Conservation (phyloP, 2,888 invertebrate genomes). For the Hanleya hanleyi region DNA sequence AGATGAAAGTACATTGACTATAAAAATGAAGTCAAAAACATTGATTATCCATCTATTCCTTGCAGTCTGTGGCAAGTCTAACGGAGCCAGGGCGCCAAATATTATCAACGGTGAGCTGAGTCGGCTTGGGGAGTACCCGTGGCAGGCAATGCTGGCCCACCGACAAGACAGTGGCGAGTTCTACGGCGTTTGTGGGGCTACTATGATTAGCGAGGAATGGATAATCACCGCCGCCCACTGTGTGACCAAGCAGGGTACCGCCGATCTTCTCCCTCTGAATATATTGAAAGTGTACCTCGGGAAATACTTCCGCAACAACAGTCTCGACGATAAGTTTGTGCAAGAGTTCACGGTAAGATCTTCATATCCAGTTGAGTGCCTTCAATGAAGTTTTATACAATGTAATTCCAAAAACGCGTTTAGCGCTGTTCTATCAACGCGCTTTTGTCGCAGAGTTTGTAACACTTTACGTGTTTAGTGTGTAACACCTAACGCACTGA, state of each 20-base stretch:
- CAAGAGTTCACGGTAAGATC: neutral
- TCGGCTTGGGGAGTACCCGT: neutral
- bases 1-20: too few species aligned
- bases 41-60: too few species aligned
- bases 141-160: neutral
- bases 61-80: neutral
- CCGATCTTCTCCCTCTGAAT: neutral
- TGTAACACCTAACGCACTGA: too few species aligned
- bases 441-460: too few species aligned
- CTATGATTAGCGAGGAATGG: slow-evolving; percentile 1
- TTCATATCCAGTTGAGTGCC: too few species aligned
- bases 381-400: too few species aligned
- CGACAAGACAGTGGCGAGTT: neutral
- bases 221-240: neutral
- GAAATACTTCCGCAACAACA: neutral
- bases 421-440: too few species aligned
- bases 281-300: neutral
- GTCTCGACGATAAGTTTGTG: neutral
- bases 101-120: neutral
- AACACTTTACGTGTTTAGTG: too few species aligned
- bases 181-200: neutral
- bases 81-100: neutral
- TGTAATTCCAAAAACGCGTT: too few species aligned
- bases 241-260: neutral
- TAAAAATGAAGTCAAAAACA: too few species aligned